Base-by-base conservation (phyloP, 1,140 invertebrate genomes). In the Drosophila pectinifera region DNA sequence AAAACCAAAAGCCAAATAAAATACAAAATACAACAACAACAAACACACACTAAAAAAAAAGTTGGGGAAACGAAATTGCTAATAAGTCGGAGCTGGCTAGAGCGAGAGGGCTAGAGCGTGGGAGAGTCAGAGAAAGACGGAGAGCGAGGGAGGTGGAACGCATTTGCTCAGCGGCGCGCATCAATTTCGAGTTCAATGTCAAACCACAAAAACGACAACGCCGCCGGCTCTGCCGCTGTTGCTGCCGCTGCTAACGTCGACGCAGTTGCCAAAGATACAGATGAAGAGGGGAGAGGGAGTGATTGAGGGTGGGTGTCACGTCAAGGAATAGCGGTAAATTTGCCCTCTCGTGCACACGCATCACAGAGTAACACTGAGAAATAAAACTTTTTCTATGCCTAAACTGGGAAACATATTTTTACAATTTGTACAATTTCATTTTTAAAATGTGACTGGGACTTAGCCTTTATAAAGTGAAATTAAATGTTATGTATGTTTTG, bases 131-230 rank as follows among this genome's bases (percentile, higher is more conserved):
- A 26, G 41, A 43, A 34, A 14, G 14, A 63, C 36, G 18, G 54
- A 16, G 31, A 20, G 16, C 26, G 61, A n/a, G 63, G 26, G 80
- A 26, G 64, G 61, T 58, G 53, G 54, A 86, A 64, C 74, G 70
- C 58, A 79, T 79, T 86, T 89, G 79, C 65, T 77, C 78, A 85
- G 84, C 75, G 79, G 65, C 67, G 75, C 79, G 75, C 84, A 88
- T 88, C 84, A 89, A 80, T 88, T 86, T 88, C 84, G 83, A 88
- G 83, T 91, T 91, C 88, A 91, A 90, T 90, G 88, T 90, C 88
- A 90, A 90, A 88, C 80, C 84, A 89, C 80, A 83, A 88, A 91
- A 82, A 88, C 59, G 80, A 73, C 64, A 54, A 39, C 54, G 48
- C 22, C 41, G 24, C 53, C 49, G 48, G 20, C 55, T n/a, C 56